Evolutionary conservation across 2,113 vertebrate species (phyloP).

Genomic region (Gulo gulo): DNA sequence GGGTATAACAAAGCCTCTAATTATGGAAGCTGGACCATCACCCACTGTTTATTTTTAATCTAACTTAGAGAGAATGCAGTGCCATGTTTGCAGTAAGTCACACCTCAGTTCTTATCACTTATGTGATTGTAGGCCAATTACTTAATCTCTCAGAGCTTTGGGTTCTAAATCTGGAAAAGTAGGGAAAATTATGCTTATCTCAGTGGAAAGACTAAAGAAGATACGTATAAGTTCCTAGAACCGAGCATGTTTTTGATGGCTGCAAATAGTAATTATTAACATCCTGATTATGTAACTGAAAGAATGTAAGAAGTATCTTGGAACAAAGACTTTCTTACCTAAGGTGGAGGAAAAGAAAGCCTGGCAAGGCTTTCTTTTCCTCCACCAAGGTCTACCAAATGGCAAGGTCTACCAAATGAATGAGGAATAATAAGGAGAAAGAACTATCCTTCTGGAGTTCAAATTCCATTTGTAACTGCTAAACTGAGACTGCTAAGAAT

Average conservation of each 20-base stretch:
- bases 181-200: neutral
- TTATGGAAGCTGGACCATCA: neutral
- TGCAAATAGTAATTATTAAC: slow-evolving; percentile 10
- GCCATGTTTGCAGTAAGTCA: neutral
- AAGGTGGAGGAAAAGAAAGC: neutral
- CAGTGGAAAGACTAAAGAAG: neutral
- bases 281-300: neutral
- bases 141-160: neutral
- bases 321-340: neutral
- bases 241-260: neutral
- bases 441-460: slow-evolving; percentile 9
- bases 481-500: neutral
- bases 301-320: neutral
- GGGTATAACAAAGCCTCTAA: neutral
- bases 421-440: slow-evolving; percentile 21
- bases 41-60: neutral
- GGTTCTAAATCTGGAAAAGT: slow-evolving; percentile 37
- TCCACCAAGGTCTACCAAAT: neutral
- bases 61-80: neutral
- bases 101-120: neutral
- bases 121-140: neutral
- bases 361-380: too few species aligned
- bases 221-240: neutral
- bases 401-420: neutral
- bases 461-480: slow-evolving; percentile 44